Evolutionary conservation across 2,888 invertebrate genomes (phyloP), one percentile per base, ranked within the genome.

Genomic region (Amblyjoppa proteus): DNA sequence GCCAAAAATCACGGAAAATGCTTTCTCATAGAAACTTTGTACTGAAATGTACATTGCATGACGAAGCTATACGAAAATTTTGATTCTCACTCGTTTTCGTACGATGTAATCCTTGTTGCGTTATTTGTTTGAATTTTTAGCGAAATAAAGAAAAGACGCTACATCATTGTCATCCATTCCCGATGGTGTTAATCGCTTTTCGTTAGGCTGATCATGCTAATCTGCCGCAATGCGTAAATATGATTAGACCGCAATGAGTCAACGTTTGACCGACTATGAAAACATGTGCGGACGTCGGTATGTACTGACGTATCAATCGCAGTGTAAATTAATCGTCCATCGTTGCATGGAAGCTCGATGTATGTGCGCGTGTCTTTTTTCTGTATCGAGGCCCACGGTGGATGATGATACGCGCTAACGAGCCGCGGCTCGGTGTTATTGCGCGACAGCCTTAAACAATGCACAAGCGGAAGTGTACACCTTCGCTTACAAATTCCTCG

Each of bases 131-230:
- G 31, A 49, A 76, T 38, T 20, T 3, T 76, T 38, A 16, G 66
- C 3, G 31, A 34, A 11, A 3, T 13, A 34, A 34, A 41, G 0
- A 34, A 64, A 74, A 79, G 53, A 68, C 11, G 7, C 34, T 70
- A 25, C 2, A 3, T 20, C 61, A 71, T 20, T 68, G 79, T 85
- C 79, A 71, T 80, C 51, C n/a, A n/a, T 78, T 53, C n/a, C 73
- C 25, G 71, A 77, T 41, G 0, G 53, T 64, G 69, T 49, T 74
- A 86, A 86, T 81, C 41, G 73, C 49, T 77, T 78, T 77, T 68
- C 73, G 53, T 86, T 86, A 86, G 28, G 81, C 13, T 68, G 64
- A 20, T 45, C 61, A 64, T 56, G 83, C 80, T 81, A 83, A 81
- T 80, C 77, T 45, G 61, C 25, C 31, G 51, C 68, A 28, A 28